Evolutionary conservation across 2,113 vertebrate genomes (phyloP).

Genomic region (Corynorhinus townsendii): DNA sequence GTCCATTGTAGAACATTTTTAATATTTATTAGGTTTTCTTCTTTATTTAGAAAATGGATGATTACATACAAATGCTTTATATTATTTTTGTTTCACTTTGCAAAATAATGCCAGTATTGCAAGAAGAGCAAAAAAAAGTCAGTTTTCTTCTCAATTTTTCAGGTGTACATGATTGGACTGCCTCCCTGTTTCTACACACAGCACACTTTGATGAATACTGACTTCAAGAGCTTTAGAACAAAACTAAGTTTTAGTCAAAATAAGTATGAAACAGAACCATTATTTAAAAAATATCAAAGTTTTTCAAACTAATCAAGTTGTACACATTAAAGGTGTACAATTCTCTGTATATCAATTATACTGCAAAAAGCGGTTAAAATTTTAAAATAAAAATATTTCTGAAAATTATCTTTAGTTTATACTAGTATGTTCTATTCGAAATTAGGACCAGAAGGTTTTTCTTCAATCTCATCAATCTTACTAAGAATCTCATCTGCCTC

Average conservation of each 20-base stretch:
- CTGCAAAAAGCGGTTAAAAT: neutral
- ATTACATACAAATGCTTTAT: neutral
- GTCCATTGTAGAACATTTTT: neutral
- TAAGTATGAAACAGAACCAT: neutral
- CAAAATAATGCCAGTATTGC: constrained; percentile 24
- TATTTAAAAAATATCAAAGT: too few relatives aligned
- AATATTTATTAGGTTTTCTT: neutral
- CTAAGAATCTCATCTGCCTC: neutral
- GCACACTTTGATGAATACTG: neutral
- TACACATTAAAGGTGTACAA: neutral
- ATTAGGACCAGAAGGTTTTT: neutral
- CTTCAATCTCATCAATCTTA: neutral
- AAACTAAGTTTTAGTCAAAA: neutral
- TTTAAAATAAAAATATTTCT: neutral
- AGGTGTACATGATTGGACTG: neutral
- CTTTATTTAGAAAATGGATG: too few relatives aligned
- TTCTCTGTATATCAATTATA: too few relatives aligned
- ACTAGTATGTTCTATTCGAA: neutral
- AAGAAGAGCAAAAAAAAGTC: neutral
- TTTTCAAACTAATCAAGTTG: neutral
- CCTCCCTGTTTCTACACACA: neutral
- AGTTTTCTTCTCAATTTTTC: neutral
- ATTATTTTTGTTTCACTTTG: neutral
- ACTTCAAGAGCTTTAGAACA: neutral
- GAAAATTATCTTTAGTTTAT: neutral